Evolutionary conservation across 2,888 invertebrate genomes (phyloP).

Genomic region (Dexiosoma caninum): DNA sequence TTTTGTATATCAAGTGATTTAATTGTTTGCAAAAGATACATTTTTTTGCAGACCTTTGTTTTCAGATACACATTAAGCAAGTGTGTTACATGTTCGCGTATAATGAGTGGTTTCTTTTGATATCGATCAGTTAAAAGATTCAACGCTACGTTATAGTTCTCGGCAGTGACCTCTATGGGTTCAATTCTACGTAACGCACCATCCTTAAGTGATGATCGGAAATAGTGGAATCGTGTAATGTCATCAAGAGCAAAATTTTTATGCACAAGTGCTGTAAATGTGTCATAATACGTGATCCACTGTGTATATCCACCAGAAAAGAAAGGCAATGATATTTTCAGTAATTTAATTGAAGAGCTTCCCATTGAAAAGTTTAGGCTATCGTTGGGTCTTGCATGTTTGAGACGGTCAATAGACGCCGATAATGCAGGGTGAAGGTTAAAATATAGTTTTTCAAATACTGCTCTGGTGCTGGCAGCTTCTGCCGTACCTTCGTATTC

Average conservation of each 20-base stretch:
- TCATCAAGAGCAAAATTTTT: constrained; percentile 12
- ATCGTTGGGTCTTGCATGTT: constrained; percentile 5
- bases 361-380: neutral
- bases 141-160: too few relatives aligned
- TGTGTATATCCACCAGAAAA: constrained; percentile 35
- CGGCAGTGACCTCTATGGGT: constrained; percentile 35
- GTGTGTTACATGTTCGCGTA: constrained; percentile 14
- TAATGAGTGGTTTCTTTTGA: constrained; percentile 10
- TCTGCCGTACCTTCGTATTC: neutral
- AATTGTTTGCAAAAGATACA: too few relatives aligned
- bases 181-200: too few relatives aligned
- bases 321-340: constrained; percentile 6
- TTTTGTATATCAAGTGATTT: too few relatives aligned
- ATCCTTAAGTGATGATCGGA: too few relatives aligned
- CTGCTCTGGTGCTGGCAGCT: neutral
- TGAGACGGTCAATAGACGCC: neutral
- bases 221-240: constrained; percentile 10
- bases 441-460: neutral
- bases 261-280: constrained; percentile 22
- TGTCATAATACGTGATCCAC: constrained; percentile 27
- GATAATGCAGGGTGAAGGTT: neutral
- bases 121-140: constrained; percentile 16
- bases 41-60: too few relatives aligned
- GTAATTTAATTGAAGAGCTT: neutral
- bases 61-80: constrained; percentile 19